Conservation (phyloP, 2,797 vertebrate genomes). For the Poeciliopsis gracilis region DNA sequence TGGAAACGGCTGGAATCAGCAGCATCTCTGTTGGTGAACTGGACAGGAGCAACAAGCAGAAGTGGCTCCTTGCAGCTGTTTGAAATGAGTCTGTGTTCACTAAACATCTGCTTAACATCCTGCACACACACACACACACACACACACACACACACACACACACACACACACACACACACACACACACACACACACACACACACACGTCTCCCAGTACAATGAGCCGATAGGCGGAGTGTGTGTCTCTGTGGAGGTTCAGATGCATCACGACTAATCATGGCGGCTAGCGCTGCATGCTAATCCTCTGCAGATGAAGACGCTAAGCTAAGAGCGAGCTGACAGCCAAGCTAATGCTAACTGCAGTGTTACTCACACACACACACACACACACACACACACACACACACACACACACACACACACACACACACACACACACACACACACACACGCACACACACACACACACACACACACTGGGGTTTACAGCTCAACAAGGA, state of each 20-base stretch:
- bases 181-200: conserved; percentile 57
- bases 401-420: not conserved
- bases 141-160: conserved; percentile 68
- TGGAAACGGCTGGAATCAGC: conserved; percentile 32
- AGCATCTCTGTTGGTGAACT: conserved; percentile 17
- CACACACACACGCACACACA: not conserved
- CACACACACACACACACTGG: conserved; percentile 4
- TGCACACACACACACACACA: conserved; percentile 68
- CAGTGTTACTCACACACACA: conserved; percentile 29
- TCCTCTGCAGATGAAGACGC: conserved; percentile 73
- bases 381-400: no score
- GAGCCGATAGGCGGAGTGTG: conserved; percentile 57
- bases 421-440: not conserved
- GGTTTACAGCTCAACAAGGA: conserved; percentile 21
- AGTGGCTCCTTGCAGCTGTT: conserved; percentile 37
- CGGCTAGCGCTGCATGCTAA: conserved; percentile 70
- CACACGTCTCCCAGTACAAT: conserved; percentile 64
- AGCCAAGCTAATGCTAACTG: conserved; percentile 70
- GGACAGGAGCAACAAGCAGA: not conserved
- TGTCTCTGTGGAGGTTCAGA: conserved; percentile 62
- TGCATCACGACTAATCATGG: conserved; percentile 64
- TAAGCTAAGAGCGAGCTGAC: conserved; percentile 71
- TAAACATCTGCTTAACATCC: conserved; percentile 72
- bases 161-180: conserved; percentile 67
- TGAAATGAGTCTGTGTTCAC: conserved; percentile 44